A percentile compares a stretch with the other conserved stretches of the same genome.
These are phyloP conservation scores for Hermaeophaga mercurialis DNA, from an alignment of 2,888 invertebrate genomes.

Conservation along the genomic window DNA sequence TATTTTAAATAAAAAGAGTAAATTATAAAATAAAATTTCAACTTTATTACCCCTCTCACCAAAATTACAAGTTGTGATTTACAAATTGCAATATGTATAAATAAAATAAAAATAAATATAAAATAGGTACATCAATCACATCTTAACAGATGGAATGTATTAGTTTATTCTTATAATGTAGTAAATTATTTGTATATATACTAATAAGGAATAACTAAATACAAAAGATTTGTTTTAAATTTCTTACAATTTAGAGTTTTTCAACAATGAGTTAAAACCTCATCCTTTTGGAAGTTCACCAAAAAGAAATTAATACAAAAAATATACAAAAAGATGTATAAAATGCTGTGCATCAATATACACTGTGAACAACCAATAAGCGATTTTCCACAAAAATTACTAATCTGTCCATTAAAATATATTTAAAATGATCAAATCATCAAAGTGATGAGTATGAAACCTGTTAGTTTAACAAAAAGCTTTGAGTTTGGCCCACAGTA, in stretches of 20 bases:
- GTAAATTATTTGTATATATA: constrained; percentile 16
- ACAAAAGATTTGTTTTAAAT: constrained; percentile 5
- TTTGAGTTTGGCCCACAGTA: constrained; percentile 15
- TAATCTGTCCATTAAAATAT: too few species aligned
- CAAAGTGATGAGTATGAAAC: not conserved
- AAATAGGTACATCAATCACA: constrained; percentile 35
- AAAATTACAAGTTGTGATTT: constrained; percentile 44
- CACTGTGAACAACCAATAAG: constrained; percentile 14
- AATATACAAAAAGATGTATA: constrained; percentile 8
- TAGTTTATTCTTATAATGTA: constrained; percentile 22
- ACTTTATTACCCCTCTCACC: constrained; percentile 47
- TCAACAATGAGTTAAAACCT: constrained; percentile 6
- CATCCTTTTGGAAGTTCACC: constrained; percentile 1
- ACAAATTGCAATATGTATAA: constrained; percentile 42
- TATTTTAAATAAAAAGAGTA: not conserved
- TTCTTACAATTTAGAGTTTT: constrained; percentile 11
- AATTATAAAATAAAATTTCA: constrained; percentile 37
- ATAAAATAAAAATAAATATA: constrained; percentile 44
- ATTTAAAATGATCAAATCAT: not conserved
- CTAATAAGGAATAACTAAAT: constrained; percentile 11
- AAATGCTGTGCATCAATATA: constrained; percentile 11
- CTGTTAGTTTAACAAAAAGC: not conserved
- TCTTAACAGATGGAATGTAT: constrained; percentile 32
- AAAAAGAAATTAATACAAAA: constrained; percentile 1
- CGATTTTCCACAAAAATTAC: too few species aligned